Percentiles rank a stretch among this genome's conserved stretches.
Evolutionary conservation across 2,113 vertebrate genomes (phyloP).

Genomic region (Chloebia gouldiae): DNA sequence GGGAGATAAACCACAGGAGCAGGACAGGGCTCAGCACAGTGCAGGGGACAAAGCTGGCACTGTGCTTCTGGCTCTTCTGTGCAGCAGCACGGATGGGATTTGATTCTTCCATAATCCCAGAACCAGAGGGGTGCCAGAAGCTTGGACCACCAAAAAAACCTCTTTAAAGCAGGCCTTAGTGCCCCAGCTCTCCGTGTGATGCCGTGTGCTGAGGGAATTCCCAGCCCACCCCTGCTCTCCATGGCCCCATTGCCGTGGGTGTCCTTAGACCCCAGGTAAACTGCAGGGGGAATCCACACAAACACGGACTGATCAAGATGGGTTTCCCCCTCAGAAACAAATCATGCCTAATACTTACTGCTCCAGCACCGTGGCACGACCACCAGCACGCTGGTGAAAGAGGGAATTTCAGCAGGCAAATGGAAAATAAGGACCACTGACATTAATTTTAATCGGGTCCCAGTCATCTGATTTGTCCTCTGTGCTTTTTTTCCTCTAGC

Average conservation of each 20-base stretch:
- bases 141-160: neutral
- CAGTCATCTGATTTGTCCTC: neutral
- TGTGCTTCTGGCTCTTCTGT: neutral
- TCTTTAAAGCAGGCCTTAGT: too few species aligned
- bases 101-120: neutral
- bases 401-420: neutral
- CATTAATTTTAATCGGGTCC: conserved; percentile 54
- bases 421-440: neutral
- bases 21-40: neutral
- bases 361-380: neutral
- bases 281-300: neutral
- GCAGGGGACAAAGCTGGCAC: neutral
- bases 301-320: neutral
- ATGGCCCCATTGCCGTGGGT: neutral
- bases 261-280: neutral
- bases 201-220: neutral
- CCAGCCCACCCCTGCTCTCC: neutral
- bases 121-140: neutral
- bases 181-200: neutral
- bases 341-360: neutral
- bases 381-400: neutral
- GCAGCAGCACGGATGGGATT: neutral
- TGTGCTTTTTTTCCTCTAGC: neutral
- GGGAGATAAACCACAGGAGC: neutral
- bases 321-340: neutral